Evolutionary conservation across 2,888 invertebrate genomes (phyloP), one percentile per base, ranked within the genome.

Genomic region (Torymus aiolomorphi): DNA sequence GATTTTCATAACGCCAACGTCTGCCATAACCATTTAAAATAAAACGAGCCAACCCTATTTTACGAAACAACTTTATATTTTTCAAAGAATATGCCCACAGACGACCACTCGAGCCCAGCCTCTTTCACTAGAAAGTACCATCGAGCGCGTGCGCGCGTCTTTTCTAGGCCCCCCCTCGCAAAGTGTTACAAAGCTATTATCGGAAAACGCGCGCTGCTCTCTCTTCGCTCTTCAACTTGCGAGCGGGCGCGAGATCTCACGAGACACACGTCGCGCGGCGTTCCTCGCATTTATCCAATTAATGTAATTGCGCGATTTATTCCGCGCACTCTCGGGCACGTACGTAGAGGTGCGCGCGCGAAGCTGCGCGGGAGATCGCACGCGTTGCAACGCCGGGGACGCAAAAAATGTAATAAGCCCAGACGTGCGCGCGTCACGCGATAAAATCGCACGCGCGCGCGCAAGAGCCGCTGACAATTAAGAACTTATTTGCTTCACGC

Each of bases 221-320:
- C 42, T 42, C 42, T 80, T 80, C 74, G 75, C 70, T 72, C 69
- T 81, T 80, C 61, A 49, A 24, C 61, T n/a, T 8, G 49, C n/a
- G n/a, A n/a, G n/a, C n/a, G n/a, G n/a, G n/a, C 16, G 57, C 59
- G 73, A 70, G 83, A 42, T 42, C 42, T 42, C 42, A 42, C 42
- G 42, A 42, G 42, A 42, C 42, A 42, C 42, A 42, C 42, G 42
- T 42, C 82, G 82, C 78, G 78, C 79, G 78, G 63, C 71, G 69
- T 42, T 42, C 42, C 42, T 42, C 66, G 62, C 87, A 86, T 86
- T 90, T 88, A 89, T 88, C 86, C 88, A 89, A 89, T 90, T 89
- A 90, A 87, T 88, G 87, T 89, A 88, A 90, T 89, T 89, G 87
- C 87, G 79, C 85, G 87, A 89, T 90, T 82, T 88, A 88, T 88